These are phyloP conservation scores for Drosophila subpulchrella DNA, from an alignment of 1,140 invertebrate genomes.

Conservation along the genomic window DNA sequence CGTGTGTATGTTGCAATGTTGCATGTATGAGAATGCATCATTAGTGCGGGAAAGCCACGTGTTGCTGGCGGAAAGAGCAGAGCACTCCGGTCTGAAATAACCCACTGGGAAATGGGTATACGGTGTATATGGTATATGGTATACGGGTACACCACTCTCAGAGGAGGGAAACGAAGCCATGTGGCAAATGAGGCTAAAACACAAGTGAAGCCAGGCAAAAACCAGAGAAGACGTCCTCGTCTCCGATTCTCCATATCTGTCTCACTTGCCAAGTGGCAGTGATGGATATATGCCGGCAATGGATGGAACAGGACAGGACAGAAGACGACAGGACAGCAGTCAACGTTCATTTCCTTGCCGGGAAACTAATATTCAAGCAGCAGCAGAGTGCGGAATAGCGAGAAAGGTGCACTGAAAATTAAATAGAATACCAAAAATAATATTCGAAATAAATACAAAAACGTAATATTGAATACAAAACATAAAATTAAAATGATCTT, in stretches of 20 bases:
- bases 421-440: too few relatives aligned
- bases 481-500: too few relatives aligned
- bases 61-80: neutral
- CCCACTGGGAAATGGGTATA: constrained; percentile 34
- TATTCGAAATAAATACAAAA: too few relatives aligned
- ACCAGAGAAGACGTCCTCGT: constrained; percentile 19
- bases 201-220: constrained; percentile 55
- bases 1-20: constrained; percentile 15
- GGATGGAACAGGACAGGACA: constrained; percentile 1
- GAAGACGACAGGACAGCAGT: neutral
- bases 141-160: constrained; percentile 31
- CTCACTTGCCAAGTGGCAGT: constrained; percentile 43
- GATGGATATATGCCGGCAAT: constrained; percentile 50
- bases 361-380: constrained; percentile 15
- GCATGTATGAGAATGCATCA: constrained; percentile 74
- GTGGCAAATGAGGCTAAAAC: constrained; percentile 72
- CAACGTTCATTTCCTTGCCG: constrained; percentile 20
- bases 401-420: neutral
- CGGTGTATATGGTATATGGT: too few relatives aligned
- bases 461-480: too few relatives aligned
- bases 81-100: constrained; percentile 9
- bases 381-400: neutral
- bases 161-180: constrained; percentile 63
- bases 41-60: constrained; percentile 62
- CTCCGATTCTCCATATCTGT: constrained; percentile 3